These are phyloP conservation scores for Anabas testudineus DNA, from an alignment of 2,797 vertebrate genomes.

Conservation along the genomic window DNA sequence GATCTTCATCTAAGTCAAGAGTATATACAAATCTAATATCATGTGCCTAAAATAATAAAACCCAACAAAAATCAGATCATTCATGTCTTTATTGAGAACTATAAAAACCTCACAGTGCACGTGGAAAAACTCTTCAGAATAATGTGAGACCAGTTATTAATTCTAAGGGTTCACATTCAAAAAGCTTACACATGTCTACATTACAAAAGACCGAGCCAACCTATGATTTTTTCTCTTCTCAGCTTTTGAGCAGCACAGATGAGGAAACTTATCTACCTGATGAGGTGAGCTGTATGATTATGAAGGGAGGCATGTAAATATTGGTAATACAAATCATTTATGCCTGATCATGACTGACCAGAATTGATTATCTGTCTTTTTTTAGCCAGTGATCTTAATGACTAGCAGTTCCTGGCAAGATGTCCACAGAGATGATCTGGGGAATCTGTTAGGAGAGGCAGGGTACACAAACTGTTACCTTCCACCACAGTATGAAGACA, in stretches of 20 bases:
- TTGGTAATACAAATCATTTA: background rate
- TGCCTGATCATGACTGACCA: no score
- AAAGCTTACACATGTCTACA: background rate
- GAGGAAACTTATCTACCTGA: constrained; percentile 78
- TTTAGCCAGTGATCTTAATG: constrained; percentile 72
- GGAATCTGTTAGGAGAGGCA: constrained; percentile 60
- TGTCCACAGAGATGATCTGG: constrained; percentile 52
- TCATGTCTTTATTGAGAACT: no score
- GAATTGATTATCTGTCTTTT: constrained; percentile 11
- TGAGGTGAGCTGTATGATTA: constrained; percentile 58
- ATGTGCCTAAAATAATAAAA: no score
- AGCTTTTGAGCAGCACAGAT: constrained; percentile 82
- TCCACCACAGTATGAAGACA: constrained; percentile 56
- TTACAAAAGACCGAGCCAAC: constrained; percentile 5
- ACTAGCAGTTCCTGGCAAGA: constrained; percentile 63
- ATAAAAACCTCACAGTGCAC: no score
- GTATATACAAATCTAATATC: no score
- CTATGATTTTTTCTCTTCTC: constrained; percentile 24
- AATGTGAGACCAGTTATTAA: no score
- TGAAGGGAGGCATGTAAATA: background rate
- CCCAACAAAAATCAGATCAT: no score
- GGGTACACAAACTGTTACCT: constrained; percentile 69
- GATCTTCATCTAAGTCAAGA: no score
- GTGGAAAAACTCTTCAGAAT: no score
- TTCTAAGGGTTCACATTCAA: no score